Conservation (phyloP, 2,797 vertebrate genomes). For the Mionectes olivaceus region DNA sequence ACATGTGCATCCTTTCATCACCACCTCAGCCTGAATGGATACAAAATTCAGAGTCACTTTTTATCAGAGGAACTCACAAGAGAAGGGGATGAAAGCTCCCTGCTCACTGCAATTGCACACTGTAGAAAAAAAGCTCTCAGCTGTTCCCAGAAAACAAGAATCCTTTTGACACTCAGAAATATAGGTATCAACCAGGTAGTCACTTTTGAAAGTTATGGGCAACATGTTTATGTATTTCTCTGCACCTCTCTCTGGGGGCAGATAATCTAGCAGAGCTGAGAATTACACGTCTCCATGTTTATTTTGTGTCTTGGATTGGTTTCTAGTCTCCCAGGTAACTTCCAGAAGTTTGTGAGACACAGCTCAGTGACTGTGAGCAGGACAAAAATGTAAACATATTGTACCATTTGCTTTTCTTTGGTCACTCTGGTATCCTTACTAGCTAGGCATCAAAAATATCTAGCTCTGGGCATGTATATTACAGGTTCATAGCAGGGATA, state of each 20-base stretch:
- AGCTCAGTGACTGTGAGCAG: background rate
- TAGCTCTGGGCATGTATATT: background rate
- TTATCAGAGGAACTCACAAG: background rate
- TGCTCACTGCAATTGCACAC: background rate
- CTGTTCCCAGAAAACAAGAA: background rate
- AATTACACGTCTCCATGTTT: rapidly evolving
- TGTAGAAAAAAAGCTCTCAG: background rate
- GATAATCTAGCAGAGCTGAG: background rate
- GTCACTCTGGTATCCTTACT: background rate
- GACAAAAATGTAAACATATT: background rate
- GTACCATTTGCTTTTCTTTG: background rate
- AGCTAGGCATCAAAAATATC: background rate
- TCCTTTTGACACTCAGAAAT: background rate
- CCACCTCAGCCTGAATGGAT: background rate
- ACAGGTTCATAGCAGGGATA: background rate
- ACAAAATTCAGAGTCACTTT: background rate
- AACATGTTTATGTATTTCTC: background rate
- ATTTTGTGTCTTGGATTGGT: background rate
- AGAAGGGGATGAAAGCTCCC: background rate
- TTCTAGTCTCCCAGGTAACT: background rate
- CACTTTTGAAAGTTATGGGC: background rate
- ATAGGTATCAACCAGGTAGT: background rate
- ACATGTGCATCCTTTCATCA: background rate
- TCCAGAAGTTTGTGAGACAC: background rate
- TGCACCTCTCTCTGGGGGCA: background rate